These are phyloP conservation scores for Oophaga sylvatica DNA, from an alignment of 2,797 vertebrate species.

Conservation along the genomic window DNA sequence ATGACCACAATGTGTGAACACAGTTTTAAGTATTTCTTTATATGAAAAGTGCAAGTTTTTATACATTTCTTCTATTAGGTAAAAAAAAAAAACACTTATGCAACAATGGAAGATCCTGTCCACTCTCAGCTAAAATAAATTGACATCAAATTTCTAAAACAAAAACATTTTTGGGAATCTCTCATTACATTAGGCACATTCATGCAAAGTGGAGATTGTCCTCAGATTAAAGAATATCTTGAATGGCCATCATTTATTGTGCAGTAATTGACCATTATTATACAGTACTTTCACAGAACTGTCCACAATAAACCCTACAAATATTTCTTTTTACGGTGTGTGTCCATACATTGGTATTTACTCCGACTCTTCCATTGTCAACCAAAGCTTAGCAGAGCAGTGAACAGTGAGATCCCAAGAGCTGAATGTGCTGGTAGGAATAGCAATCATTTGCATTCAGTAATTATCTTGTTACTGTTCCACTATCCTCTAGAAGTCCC, in stretches of 20 bases:
- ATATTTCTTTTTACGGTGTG: not conserved
- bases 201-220: not conserved
- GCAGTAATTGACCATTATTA: not conserved
- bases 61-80: too few species aligned
- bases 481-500: conserved; percentile 18
- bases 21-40: too few species aligned
- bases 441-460: conserved; percentile 60
- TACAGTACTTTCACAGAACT: not conserved
- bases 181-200: not conserved
- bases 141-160: too few species aligned
- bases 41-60: too few species aligned
- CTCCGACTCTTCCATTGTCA: conserved; percentile 12
- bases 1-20: too few species aligned
- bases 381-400: conserved; percentile 29
- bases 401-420: conserved; percentile 26
- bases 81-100: too few species aligned
- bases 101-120: too few species aligned
- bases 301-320: not conserved
- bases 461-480: conserved; percentile 50
- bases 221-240: not conserved
- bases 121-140: too few species aligned
- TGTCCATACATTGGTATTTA: conserved; percentile 13
- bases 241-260: not conserved
- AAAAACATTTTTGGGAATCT: too few species aligned
- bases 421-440: conserved; percentile 40